Conservation (phyloP, 1,140 invertebrate species). For the Neomicropteryx cornuta region DNA sequence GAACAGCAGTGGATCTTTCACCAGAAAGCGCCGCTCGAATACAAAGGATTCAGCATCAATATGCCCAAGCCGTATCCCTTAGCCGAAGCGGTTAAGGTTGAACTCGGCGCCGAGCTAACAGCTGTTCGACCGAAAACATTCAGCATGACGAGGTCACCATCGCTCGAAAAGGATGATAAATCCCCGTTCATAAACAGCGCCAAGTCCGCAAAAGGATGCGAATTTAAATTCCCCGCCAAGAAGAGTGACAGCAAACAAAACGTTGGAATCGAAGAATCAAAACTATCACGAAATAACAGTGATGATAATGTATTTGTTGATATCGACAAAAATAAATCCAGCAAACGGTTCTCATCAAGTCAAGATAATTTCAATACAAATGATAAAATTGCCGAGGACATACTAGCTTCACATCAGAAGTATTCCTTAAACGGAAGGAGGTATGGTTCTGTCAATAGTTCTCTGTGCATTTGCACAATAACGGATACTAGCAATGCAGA, state of each 20-base stretch:
- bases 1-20: constrained; percentile 12
- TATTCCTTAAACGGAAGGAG: constrained; percentile 29
- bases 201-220: constrained; percentile 21
- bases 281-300: too few relatives aligned
- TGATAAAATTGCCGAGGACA: too few relatives aligned
- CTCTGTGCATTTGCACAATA: constrained; percentile 32
- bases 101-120: background rate
- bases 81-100: constrained; percentile 2
- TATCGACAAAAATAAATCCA: too few relatives aligned
- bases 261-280: too few relatives aligned
- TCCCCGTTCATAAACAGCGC: constrained; percentile 28
- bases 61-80: constrained; percentile 7
- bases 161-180: constrained; percentile 37
- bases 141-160: constrained; percentile 35
- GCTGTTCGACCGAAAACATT: constrained; percentile 21
- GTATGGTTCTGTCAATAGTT: constrained; percentile 31
- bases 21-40: constrained; percentile 10
- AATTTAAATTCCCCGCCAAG: too few relatives aligned
- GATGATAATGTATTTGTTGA: too few relatives aligned
- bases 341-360: too few relatives aligned
- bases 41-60: constrained; percentile 12
- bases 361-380: too few relatives aligned
- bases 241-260: too few relatives aligned
- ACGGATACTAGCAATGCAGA: constrained; percentile 25
- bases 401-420: too few relatives aligned